Evolutionary conservation across 2,113 vertebrate genomes (phyloP).

Genomic region (Empidonax alnorum): DNA sequence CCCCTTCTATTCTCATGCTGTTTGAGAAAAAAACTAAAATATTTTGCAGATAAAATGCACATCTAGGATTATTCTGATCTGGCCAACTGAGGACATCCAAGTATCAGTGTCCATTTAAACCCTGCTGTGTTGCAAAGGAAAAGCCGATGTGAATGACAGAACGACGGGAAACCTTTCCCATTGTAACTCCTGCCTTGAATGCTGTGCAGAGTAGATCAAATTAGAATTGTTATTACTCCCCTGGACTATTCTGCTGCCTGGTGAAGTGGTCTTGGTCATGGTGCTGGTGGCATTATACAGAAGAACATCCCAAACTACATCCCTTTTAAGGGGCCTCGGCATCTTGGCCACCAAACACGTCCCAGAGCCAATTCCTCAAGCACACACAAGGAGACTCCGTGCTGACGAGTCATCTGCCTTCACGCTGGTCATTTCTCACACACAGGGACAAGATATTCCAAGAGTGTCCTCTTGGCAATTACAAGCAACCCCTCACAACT

Average conservation of each 20-base stretch:
- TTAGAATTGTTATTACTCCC: background rate
- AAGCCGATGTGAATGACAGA: background rate
- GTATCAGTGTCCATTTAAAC: constrained; percentile 32
- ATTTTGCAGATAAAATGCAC: constrained; percentile 48
- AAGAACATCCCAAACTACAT: background rate
- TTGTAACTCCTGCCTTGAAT: background rate
- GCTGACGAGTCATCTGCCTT: background rate
- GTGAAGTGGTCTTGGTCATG: background rate
- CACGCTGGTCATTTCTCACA: background rate
- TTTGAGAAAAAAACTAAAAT: background rate
- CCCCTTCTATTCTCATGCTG: background rate
- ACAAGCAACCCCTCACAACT: background rate
- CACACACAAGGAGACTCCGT: background rate
- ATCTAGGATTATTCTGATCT: background rate
- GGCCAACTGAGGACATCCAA: constrained; percentile 13
- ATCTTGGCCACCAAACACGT: background rate
- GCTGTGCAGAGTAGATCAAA: background rate
- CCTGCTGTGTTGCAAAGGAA: background rate
- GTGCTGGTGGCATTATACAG: background rate
- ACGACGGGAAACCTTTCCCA: background rate
- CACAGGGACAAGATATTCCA: background rate
- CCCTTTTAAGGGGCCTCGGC: background rate
- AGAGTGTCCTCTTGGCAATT: background rate
- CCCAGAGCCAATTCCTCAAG: background rate
- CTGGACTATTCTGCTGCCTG: background rate